Conservation (phyloP, 2,113 vertebrate genomes). For the Colistium nudipinnis region DNA sequence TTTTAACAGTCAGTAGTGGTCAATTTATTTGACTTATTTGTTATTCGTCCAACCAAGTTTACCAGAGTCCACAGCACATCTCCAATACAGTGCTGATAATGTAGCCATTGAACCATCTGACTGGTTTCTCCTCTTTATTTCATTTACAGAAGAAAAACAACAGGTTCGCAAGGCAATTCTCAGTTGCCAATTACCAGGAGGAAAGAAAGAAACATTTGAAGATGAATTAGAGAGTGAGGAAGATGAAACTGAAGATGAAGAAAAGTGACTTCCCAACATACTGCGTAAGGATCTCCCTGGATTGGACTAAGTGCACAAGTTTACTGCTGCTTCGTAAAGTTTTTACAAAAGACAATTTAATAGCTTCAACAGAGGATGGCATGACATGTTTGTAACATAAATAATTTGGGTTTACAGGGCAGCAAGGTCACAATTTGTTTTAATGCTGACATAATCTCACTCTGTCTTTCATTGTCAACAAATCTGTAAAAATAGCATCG, state of each 20-base stretch:
- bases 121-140: not conserved
- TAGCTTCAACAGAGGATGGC: not conserved
- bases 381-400: not conserved
- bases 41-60: too few relatives aligned
- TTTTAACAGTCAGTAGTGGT: not conserved
- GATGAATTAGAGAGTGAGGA: constrained; percentile 65
- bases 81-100: not conserved
- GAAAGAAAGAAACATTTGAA: constrained; percentile 68
- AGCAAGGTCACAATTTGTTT: not conserved
- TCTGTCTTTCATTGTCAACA: too few relatives aligned
- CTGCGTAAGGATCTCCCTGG: not conserved
- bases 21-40: too few relatives aligned
- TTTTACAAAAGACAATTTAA: not conserved
- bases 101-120: not conserved
- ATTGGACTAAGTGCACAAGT: not conserved
- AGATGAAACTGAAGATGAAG: constrained; percentile 70
- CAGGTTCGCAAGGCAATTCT: constrained; percentile 83
- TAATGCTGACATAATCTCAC: too few relatives aligned
- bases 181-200: constrained; percentile 79
- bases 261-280: constrained; percentile 38
- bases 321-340: constrained; percentile 1
- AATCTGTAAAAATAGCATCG: too few relatives aligned
- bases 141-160: constrained; percentile 82
- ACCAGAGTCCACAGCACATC: not conserved
- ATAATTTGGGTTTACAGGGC: not conserved